A percentile compares a stretch with the other conserved stretches of the same genome.
Evolutionary conservation across 2,113 vertebrate species (phyloP).

Genomic region (Ramphastos sulfuratus): DNA sequence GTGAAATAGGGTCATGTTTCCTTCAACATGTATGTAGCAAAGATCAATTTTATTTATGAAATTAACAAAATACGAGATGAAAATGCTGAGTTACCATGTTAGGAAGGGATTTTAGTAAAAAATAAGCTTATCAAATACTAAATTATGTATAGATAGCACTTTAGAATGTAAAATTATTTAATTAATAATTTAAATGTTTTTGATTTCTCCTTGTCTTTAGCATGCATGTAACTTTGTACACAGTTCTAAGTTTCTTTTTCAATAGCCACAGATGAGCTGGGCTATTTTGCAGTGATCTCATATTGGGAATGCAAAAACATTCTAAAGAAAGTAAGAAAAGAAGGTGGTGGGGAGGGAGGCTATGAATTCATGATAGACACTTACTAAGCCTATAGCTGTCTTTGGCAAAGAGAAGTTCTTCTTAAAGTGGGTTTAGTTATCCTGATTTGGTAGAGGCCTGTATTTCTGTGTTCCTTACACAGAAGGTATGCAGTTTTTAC

Average conservation of each 20-base stretch:
- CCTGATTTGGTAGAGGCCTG: neutral
- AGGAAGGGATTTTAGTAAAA: neutral
- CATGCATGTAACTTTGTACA: neutral
- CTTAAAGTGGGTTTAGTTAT: neutral
- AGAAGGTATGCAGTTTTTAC: neutral
- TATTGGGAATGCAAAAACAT: neutral
- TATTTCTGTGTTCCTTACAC: neutral
- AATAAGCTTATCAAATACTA: neutral
- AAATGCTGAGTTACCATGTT: neutral
- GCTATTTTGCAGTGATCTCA: neutral
- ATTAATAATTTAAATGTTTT: neutral
- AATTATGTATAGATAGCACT: neutral
- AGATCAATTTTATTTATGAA: neutral
- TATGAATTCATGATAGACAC: neutral
- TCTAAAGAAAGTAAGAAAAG: neutral
- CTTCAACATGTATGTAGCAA: slow-evolving; percentile 85
- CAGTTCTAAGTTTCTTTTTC: neutral
- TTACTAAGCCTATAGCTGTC: neutral
- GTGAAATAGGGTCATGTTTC: slow-evolving; percentile 96
- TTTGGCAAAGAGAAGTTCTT: neutral
- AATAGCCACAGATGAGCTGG: neutral
- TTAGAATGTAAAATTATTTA: neutral
- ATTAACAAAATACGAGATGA: neutral
- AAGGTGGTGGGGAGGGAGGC: neutral
- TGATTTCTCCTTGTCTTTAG: neutral